These are phyloP conservation scores for Drosophila novamexicana DNA, from an alignment of 1,140 invertebrate species.

Conservation along the genomic window DNA sequence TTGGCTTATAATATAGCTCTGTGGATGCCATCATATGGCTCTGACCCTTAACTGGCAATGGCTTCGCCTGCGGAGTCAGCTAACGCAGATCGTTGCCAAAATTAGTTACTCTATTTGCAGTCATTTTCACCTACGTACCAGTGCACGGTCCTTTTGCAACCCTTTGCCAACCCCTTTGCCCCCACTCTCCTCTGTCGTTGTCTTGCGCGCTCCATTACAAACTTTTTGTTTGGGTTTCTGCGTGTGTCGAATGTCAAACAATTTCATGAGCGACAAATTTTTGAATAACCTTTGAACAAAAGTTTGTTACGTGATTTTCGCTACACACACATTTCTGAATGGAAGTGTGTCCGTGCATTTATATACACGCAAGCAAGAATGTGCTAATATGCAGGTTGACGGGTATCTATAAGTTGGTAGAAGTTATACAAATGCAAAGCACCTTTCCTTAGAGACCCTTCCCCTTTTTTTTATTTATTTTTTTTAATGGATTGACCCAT, in stretches of 20 bases:
- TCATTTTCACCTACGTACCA: conserved; percentile 1
- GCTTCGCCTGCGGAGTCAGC: background rate
- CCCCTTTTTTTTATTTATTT: too few species aligned
- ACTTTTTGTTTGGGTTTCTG: conserved; percentile 39
- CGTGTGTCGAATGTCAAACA: conserved; percentile 52
- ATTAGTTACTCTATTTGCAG: conserved; percentile 19
- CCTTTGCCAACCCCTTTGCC: background rate
- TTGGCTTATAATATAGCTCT: too few species aligned
- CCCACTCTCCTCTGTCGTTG: background rate
- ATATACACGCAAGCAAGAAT: background rate
- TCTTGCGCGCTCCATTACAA: conserved; percentile 33
- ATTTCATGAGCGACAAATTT: conserved; percentile 41
- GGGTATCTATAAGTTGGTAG: too few species aligned
- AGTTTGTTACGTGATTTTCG: conserved; percentile 23
- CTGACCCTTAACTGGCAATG: too few species aligned
- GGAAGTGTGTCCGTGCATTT: too few species aligned
- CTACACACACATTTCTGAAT: background rate
- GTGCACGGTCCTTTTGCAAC: background rate
- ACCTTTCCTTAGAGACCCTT: too few species aligned
- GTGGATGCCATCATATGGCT: background rate
- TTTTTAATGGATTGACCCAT: too few species aligned
- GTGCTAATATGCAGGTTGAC: background rate
- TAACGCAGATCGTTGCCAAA: conserved; percentile 20
- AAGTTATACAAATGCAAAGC: too few species aligned
- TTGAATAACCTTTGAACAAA: conserved; percentile 38